Percentiles rank a stretch among this genome's conserved stretches.
These are phyloP conservation scores for Siniperca chuatsi DNA, from an alignment of 2,113 vertebrate genomes.

Conservation along the genomic window DNA sequence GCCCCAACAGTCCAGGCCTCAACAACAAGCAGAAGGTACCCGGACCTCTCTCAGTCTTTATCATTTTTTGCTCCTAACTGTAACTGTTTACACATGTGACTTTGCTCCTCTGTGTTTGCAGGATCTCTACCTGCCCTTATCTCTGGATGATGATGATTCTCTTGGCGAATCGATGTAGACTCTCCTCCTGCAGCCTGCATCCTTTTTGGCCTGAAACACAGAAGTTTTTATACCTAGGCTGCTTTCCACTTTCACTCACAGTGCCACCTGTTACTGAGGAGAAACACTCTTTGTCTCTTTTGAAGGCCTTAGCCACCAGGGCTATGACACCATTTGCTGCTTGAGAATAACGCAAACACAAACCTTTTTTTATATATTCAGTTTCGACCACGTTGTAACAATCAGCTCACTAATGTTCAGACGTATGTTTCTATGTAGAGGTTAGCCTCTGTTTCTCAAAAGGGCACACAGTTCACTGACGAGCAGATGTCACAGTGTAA, in stretches of 20 bases:
- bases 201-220: constrained; percentile 62
- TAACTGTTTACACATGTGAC: neutral
- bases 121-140: constrained; percentile 98
- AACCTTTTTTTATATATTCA: constrained; percentile 26
- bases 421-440: constrained; percentile 13
- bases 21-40: constrained; percentile 99
- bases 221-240: constrained; percentile 68
- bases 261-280: constrained; percentile 70
- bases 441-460: constrained; percentile 38
- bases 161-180: constrained; percentile 96
- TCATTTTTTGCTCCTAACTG: neutral
- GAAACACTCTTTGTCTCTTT: constrained; percentile 62
- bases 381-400: constrained; percentile 17
- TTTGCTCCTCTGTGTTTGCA: constrained; percentile 73
- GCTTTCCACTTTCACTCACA: constrained; percentile 70
- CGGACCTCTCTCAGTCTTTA: constrained; percentile 8
- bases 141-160: constrained; percentile 97
- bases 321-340: constrained; percentile 78
- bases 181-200: constrained; percentile 50
- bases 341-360: constrained; percentile 74
- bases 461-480: constrained; percentile 33
- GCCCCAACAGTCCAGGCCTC: constrained; percentile 95
- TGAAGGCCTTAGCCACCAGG: constrained; percentile 61
- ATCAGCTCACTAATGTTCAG: constrained; percentile 15
- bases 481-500: constrained; percentile 36